Conservation (phyloP, 2,113 vertebrate species). For the Gallinago paraguaiae region DNA sequence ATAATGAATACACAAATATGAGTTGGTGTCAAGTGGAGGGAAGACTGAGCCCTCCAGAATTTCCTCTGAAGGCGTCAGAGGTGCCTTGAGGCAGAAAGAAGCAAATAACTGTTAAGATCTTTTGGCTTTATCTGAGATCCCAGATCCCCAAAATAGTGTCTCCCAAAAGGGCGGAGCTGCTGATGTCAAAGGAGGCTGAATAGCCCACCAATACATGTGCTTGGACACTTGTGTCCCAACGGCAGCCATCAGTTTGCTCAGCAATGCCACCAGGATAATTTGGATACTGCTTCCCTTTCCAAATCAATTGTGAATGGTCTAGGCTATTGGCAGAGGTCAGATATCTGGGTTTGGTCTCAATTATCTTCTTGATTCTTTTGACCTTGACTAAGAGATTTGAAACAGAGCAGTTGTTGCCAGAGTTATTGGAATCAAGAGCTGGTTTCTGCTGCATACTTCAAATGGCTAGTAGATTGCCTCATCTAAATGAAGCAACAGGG, state of each 20-base stretch:
- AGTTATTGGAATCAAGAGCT: constrained; percentile 7
- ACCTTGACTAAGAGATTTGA: constrained; percentile 34
- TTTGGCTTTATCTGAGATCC: neutral
- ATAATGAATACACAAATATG: neutral
- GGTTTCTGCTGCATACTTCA: constrained; percentile 31
- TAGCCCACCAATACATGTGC: neutral
- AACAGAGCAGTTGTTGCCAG: constrained; percentile 23
- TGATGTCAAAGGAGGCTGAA: neutral
- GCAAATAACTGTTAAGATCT: neutral
- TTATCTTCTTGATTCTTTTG: constrained; percentile 26
- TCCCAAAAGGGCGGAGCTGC: neutral
- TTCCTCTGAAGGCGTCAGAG: neutral
- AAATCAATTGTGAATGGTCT: neutral
- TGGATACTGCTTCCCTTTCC: neutral
- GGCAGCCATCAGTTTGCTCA: neutral
- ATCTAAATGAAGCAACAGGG: neutral
- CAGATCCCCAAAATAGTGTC: neutral
- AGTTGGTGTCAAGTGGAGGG: neutral
- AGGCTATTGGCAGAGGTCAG: constrained; percentile 33
- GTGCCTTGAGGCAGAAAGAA: neutral
- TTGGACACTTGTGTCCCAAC: neutral
- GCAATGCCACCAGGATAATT: neutral
- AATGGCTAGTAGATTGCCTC: neutral
- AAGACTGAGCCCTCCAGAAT: neutral
- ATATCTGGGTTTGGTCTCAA: constrained; percentile 12